These are phyloP conservation scores for Orchestes rusci DNA, from an alignment of 2,888 invertebrate genomes.

Conservation along the genomic window DNA sequence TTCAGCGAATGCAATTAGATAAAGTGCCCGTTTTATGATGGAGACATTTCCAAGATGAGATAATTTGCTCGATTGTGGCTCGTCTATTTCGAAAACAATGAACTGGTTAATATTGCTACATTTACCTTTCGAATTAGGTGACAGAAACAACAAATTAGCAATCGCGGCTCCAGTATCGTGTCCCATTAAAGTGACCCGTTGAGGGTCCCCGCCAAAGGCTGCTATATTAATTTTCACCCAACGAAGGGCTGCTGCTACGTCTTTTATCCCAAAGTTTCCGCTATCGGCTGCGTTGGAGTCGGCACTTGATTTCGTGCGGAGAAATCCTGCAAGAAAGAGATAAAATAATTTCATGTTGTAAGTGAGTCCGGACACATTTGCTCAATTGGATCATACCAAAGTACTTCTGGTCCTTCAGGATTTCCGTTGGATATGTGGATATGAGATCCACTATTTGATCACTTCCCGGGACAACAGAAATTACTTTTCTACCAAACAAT, in stretches of 20 bases:
- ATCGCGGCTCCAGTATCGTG: constrained; percentile 84
- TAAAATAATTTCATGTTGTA: background rate
- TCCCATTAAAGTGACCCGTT: constrained; percentile 72
- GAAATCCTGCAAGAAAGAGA: constrained; percentile 48
- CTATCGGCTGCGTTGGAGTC: constrained; percentile 45
- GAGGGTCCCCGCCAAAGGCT: constrained; percentile 83
- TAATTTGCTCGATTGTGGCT: too few species aligned
- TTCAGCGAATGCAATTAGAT: too few species aligned
- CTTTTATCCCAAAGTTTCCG: constrained; percentile 72
- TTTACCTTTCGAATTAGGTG: constrained; percentile 68
- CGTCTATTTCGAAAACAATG: too few species aligned
- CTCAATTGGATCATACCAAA: background rate
- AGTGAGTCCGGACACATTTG: too few species aligned
- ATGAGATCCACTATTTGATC: too few species aligned
- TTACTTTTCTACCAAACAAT: too few species aligned
- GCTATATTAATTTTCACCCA: constrained; percentile 81
- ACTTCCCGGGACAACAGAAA: too few species aligned
- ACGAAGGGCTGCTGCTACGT: constrained; percentile 71
- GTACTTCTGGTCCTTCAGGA: too few species aligned
- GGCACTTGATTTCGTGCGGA: constrained; percentile 44
- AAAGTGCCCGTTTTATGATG: too few species aligned
- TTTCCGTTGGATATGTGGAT: too few species aligned
- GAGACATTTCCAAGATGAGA: too few species aligned
- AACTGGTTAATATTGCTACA: background rate
- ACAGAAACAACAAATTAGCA: constrained; percentile 74